Percentiles rank a stretch among this genome's conserved stretches.
Evolutionary conservation across 2,888 invertebrate species (phyloP).

Genomic region (Campoletis raptor): DNA sequence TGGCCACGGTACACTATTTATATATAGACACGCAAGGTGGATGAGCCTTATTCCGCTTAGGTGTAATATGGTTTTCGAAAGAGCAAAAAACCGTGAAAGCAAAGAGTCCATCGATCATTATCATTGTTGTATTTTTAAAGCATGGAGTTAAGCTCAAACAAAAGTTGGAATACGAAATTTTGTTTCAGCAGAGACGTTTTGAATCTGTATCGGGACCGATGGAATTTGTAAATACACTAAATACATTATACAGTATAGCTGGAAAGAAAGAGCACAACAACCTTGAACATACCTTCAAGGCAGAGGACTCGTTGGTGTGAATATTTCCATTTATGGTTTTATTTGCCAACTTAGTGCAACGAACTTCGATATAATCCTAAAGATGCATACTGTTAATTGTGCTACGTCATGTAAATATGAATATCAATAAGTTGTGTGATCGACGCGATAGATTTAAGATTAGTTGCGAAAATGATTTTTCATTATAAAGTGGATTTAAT

Average conservation of each 20-base stretch:
- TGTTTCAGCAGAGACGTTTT: background rate
- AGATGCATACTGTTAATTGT: background rate
- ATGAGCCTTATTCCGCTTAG: background rate
- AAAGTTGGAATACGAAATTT: background rate
- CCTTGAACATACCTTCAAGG: constrained; percentile 28
- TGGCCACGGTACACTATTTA: background rate
- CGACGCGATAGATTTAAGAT: background rate
- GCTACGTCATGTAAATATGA: background rate
- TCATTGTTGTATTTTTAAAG: background rate
- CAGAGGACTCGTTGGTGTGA: background rate
- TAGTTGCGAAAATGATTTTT: background rate
- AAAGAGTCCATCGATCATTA: constrained; percentile 2
- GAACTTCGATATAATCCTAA: background rate
- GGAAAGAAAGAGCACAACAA: constrained; percentile 13
- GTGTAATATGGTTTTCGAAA: background rate
- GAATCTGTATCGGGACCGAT: background rate
- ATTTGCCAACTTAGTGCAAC: background rate
- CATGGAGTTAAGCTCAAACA: background rate
- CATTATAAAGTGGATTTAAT: background rate
- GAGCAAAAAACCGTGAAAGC: background rate
- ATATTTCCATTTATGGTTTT: background rate
- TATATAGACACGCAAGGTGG: background rate
- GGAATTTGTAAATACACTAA: background rate
- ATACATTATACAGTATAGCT: background rate
- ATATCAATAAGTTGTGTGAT: background rate